A percentile compares a stretch with the other conserved stretches of the same genome.
Evolutionary conservation across 2,797 vertebrate genomes (phyloP).

Genomic region (Trachops cirrhosus): DNA sequence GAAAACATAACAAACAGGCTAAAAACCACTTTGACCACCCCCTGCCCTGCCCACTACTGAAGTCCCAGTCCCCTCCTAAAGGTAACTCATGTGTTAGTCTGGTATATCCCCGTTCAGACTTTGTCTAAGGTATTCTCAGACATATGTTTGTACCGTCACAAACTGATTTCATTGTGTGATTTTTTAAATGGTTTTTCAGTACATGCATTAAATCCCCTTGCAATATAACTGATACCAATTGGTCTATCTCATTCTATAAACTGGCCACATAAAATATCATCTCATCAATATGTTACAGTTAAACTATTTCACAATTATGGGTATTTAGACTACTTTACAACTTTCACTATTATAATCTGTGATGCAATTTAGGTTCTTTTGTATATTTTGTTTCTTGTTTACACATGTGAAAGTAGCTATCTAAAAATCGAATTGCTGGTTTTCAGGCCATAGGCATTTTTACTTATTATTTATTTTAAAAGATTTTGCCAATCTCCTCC

Average conservation of each 20-base stretch:
- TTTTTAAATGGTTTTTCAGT: background rate
- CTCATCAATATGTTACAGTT: background rate
- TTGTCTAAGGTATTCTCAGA: background rate
- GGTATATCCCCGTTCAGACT: background rate
- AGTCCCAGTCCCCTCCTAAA: background rate
- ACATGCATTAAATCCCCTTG: background rate
- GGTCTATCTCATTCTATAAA: background rate
- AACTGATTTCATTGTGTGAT: background rate
- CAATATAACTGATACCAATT: background rate
- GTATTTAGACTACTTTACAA: background rate
- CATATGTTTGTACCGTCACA: background rate
- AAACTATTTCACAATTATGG: background rate
- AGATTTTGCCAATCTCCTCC: background rate
- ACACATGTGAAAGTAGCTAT: background rate
- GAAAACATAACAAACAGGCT: background rate
- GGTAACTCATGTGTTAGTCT: background rate
- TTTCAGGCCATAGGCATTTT: background rate
- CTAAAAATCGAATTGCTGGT: background rate
- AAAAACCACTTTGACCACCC: background rate
- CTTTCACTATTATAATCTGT: background rate
- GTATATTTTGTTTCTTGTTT: background rate
- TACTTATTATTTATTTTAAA: background rate
- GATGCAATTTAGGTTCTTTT: background rate
- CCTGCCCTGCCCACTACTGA: accelerated
- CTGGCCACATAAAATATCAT: accelerated